phyloP scores from a whole-genome alignment of 30 jellyfish, hydroid and myxozoan genomes.

The Hydra vulgaris region DNA sequence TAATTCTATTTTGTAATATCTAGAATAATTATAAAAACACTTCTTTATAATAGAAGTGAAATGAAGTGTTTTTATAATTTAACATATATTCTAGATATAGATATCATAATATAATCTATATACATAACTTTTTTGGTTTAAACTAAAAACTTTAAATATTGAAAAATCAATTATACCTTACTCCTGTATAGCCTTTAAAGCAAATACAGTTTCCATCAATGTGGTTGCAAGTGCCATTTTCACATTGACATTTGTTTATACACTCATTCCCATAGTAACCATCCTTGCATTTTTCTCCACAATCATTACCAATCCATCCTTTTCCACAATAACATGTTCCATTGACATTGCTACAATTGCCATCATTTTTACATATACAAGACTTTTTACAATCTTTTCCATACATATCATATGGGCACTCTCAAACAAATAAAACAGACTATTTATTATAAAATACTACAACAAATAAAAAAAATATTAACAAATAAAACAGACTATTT shows the following conservation, averaged over 20 bases:
- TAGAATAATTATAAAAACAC: no score
- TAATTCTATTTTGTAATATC: no score
- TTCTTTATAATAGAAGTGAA: no score
- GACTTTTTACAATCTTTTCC: conserved; percentile 43
- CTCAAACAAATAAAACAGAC: background rate
- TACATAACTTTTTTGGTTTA: no score
- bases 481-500: background rate
- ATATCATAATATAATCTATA: no score
- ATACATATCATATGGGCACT: conserved; percentile 25
- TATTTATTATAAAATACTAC: background rate
- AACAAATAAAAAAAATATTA: no score
- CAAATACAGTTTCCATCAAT: conserved; percentile 41
- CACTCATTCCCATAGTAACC: conserved; percentile 36
- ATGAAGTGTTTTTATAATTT: no score
- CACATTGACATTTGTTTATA: conserved; percentile 27
- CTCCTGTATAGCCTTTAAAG: conserved; percentile 11
- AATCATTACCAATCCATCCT: conserved; percentile 42
- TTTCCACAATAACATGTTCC: conserved; percentile 51
- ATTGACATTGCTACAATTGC: conserved; percentile 46
- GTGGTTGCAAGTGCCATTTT: conserved; percentile 27
- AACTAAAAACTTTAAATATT: no score
- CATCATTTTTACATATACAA: conserved; percentile 56
- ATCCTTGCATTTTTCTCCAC: conserved; percentile 24
- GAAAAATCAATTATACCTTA: no score
- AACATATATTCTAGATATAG: no score